phyloP scores from a whole-genome alignment of 2,888 invertebrate genomes.

The Drosophila eohydei region DNA sequence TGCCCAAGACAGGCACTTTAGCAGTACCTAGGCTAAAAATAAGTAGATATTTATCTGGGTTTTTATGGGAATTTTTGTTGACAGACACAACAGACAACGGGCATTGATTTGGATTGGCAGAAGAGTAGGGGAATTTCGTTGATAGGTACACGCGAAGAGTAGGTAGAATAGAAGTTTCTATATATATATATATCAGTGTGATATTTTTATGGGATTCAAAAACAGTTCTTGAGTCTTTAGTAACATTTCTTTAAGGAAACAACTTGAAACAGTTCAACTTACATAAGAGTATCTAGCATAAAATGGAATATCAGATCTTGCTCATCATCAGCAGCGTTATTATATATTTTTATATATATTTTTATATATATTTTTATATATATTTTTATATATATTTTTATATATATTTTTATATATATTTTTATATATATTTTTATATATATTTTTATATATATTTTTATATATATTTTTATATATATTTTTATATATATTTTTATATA shows the following conservation, averaged over 20 bases:
- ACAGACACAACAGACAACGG: too few relatives aligned
- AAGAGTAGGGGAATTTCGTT: background rate
- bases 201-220: background rate
- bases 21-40: conserved; percentile 12
- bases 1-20: background rate
- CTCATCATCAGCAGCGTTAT: background rate
- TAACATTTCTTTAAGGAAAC: background rate
- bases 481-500: too few relatives aligned
- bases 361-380: too few relatives aligned
- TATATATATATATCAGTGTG: background rate
- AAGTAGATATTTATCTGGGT: background rate
- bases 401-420: too few relatives aligned
- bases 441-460: too few relatives aligned
- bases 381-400: too few relatives aligned
- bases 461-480: background rate
- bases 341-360: background rate
- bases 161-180: background rate
- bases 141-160: background rate
- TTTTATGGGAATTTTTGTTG: conserved; percentile 15
- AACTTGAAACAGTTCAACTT: background rate
- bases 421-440: too few relatives aligned
- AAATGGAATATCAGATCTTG: background rate
- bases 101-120: background rate
- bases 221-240: background rate
- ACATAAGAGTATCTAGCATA: background rate